Conservation (phyloP, 1,140 invertebrate species). For the Diuraphis noxia region DNA sequence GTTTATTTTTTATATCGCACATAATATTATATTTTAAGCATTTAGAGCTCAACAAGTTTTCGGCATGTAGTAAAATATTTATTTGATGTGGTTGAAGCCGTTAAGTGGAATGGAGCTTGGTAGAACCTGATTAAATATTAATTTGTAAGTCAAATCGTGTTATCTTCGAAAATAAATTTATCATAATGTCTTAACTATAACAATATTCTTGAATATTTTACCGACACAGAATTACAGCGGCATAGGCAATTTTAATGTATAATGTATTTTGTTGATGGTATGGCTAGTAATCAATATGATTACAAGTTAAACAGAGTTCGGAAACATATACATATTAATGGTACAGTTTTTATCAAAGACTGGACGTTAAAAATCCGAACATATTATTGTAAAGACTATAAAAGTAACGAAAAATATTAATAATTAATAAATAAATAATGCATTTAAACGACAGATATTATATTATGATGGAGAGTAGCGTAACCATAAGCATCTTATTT, state of each 20-base stretch:
- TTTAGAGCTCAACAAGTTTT: background rate
- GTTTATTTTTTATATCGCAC: background rate
- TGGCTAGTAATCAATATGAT: too few species aligned
- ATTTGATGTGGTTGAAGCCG: background rate
- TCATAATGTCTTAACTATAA: background rate
- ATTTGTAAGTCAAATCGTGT: background rate
- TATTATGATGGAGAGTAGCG: background rate
- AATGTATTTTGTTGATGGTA: too few species aligned
- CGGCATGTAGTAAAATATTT: background rate
- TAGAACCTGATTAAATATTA: background rate
- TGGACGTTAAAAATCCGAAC: background rate
- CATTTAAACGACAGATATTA: background rate
- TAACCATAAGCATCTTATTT: background rate
- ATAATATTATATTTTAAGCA: background rate
- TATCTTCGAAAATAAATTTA: background rate
- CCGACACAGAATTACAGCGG: background rate
- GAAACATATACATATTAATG: too few species aligned
- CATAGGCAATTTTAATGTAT: background rate
- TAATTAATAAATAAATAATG: too few species aligned
- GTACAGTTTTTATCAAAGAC: background rate
- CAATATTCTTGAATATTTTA: background rate
- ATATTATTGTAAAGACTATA: background rate
- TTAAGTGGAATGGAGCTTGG: background rate
- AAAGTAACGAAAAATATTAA: background rate
- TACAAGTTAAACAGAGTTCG: too few species aligned